Base-by-base conservation (phyloP, 1,140 invertebrate species). In the Leptinotarsa lineolata region DNA sequence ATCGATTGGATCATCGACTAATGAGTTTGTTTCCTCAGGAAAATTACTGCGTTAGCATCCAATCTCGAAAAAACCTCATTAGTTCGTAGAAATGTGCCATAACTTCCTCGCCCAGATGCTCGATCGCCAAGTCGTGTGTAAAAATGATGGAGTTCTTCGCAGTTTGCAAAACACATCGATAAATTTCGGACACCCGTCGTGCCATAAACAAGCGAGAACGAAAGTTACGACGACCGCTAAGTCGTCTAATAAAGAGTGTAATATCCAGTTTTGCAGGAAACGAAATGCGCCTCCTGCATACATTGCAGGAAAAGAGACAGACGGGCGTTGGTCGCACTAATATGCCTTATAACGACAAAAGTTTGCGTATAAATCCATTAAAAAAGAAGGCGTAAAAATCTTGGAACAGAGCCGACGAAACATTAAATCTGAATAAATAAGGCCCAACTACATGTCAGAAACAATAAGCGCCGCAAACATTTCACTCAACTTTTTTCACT, bases 351-450 rank as follows among this genome's bases (percentile, higher is more conserved):
- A 69, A 59, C 68, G 46, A 59, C 68, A 58, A 21, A 69, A 69
- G 45, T 69, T 69, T 46, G 13, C 68, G 22, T 69, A 69, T 69
- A 69, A 69, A 69, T 69, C 68, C 22, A 69, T 69, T 69, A 69
- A 60, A 59, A 69, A 66, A 66, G 64, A 24, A 66, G 64, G 64
- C 64, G 64, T 39, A 39, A 66, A 66, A 69, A 69, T 69, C 68
- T 69, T 69, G 46, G 67, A 48, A 44, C 15, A 59, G 68, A 69
- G 68, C 68, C 68, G 68, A 48, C 68, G 22, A 69, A 69, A 54
- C 46, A 58, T 69, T 69, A 69, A 69, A 69, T 69, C 58, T 69
- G 30, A 69, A 69, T 69, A 69, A 69, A 69, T 69, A 69, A 69
- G 54, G 21, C 67, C 20, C 68, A 69, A 59, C 68, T 58, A 69